These are phyloP conservation scores for Empidonax traillii DNA, from an alignment of 2,113 vertebrate genomes.

Conservation along the genomic window DNA sequence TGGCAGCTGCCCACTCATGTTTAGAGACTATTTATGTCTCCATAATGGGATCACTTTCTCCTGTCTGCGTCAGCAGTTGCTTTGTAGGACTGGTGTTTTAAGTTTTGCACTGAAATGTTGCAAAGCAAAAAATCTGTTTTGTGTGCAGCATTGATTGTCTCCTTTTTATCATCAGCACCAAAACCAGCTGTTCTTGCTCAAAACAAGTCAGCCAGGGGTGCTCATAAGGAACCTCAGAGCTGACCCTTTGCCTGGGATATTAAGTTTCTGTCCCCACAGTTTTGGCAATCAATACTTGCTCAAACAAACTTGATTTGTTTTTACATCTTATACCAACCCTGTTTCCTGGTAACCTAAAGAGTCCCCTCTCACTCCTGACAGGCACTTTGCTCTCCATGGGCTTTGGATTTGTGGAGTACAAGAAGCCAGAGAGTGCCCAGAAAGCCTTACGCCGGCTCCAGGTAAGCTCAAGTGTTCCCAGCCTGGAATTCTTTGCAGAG, in stretches of 20 bases:
- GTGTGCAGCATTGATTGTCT: accelerated
- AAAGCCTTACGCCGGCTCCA: conserved; percentile 90
- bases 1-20: not conserved
- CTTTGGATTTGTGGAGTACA: conserved; percentile 94
- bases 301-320: not conserved
- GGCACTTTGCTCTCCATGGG: conserved; percentile 92
- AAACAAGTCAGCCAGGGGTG: not conserved
- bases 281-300: not conserved
- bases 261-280: accelerated
- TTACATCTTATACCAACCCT: accelerated
- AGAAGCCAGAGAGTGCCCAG: conserved; percentile 86
- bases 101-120: not conserved
- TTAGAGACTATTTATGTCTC: not conserved
- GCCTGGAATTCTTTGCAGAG: accelerated
- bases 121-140: not conserved
- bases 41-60: accelerated
- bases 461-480: conserved; percentile 56
- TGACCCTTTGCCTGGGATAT: not conserved
- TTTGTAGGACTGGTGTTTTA: not conserved
- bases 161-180: not conserved
- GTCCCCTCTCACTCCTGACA: conserved; percentile 21
- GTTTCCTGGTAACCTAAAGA: not conserved
- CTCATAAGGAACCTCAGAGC: not conserved
- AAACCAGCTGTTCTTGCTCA: not conserved
- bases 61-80: accelerated